phyloP scores from a whole-genome alignment of 1,140 invertebrate genomes.

The Rhizoglyphus robini region DNA sequence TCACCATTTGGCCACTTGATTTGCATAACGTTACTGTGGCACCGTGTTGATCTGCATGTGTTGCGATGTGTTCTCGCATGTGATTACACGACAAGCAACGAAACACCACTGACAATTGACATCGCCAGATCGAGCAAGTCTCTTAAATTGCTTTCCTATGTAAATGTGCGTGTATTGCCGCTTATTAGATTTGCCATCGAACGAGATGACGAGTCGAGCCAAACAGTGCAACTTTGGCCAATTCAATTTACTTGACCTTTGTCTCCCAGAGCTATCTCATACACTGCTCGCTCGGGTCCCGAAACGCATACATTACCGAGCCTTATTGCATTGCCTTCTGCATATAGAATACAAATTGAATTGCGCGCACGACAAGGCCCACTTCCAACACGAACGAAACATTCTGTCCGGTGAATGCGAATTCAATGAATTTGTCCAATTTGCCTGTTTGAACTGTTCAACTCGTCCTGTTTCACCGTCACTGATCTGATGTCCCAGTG shows the following conservation, averaged over 20 bases:
- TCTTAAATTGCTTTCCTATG: constrained; percentile 5
- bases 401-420: neutral
- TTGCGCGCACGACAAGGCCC: neutral
- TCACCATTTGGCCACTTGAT: neutral
- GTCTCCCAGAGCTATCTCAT: neutral
- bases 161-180: neutral
- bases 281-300: neutral
- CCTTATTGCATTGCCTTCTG: neutral
- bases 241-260: constrained; percentile 9
- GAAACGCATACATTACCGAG: neutral
- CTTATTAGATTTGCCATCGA: constrained; percentile 10
- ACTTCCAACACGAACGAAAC: neutral
- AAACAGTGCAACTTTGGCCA: neutral
- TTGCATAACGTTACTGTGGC: neutral
- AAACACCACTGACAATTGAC: constrained; percentile 9
- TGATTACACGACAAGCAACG: neutral
- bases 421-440: too few relatives aligned
- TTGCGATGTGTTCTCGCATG: constrained; percentile 12
- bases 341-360: neutral
- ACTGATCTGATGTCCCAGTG: too few relatives aligned
- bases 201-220: neutral
- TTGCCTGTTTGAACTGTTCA: neutral
- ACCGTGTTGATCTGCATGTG: constrained; percentile 11
- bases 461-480: neutral
- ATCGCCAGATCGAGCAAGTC: neutral